phyloP scores from a whole-genome alignment of 23 tunicate genomes.

The Ascidia mentula region DNA sequence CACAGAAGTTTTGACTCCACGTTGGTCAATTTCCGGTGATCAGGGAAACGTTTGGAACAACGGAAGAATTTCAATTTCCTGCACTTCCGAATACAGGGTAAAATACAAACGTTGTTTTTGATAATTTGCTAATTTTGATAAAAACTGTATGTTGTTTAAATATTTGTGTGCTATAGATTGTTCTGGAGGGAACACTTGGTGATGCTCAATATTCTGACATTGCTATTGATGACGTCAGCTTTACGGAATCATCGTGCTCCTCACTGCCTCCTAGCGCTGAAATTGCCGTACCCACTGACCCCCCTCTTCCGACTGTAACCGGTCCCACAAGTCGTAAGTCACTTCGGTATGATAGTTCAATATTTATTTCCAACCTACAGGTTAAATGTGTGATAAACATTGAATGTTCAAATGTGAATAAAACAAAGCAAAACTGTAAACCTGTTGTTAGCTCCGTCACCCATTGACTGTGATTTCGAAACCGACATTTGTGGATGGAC shows the following conservation, averaged over 20 bases:
- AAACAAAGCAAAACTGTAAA: background rate
- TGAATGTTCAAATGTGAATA: background rate
- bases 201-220: conserved; percentile 41
- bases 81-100: conserved; percentile 49
- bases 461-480: conserved; percentile 65
- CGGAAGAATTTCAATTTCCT: conserved; percentile 39
- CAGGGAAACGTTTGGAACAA: conserved; percentile 57
- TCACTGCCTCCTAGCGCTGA: conserved; percentile 61
- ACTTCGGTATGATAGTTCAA: background rate
- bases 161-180: conserved; percentile 23
- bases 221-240: conserved; percentile 71
- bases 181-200: conserved; percentile 53
- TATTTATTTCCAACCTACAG: background rate
- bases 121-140: background rate
- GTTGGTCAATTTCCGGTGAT: conserved; percentile 58
- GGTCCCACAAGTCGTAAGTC: conserved; percentile 30
- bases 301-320: conserved; percentile 18
- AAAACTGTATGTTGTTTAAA: background rate
- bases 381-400: background rate
- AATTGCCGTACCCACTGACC: background rate
- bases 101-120: background rate
- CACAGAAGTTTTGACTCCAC: background rate
- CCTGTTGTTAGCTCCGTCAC: conserved; percentile 15
- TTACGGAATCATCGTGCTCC: conserved; percentile 27
- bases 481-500: conserved; percentile 34